Percentiles rank a stretch among this genome's conserved stretches.
Conservation (phyloP, 2,113 vertebrate genomes). For the Myotis lucifugus region DNA sequence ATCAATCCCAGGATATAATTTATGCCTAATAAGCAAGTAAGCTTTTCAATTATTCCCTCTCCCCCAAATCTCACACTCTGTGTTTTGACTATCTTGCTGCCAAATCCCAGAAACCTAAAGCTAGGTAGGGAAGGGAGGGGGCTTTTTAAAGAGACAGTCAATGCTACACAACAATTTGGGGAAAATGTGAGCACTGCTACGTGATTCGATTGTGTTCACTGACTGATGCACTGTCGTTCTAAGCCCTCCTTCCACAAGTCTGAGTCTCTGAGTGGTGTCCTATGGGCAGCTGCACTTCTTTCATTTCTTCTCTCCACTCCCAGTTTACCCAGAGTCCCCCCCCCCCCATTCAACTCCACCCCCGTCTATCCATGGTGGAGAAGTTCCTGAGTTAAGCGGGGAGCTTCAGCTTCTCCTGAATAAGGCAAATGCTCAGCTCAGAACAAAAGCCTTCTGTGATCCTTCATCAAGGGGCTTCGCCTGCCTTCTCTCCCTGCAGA, state of each 20-base stretch:
- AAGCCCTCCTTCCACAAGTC: neutral
- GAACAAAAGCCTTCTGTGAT: neutral
- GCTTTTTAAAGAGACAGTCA: slow-evolving; percentile 25
- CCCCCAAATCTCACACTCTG: slow-evolving; percentile 13
- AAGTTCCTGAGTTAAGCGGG: neutral
- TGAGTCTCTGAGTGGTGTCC: neutral
- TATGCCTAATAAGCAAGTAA: slow-evolving; percentile 71
- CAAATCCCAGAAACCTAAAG: slow-evolving; percentile 34
- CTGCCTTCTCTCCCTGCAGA: neutral
- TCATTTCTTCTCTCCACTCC: neutral
- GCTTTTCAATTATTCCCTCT: slow-evolving; percentile 68
- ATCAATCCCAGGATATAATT: slow-evolving; percentile 62
- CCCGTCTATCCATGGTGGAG: neutral
- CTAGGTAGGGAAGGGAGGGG: neutral
- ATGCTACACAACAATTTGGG: neutral
- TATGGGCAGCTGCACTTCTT: neutral
- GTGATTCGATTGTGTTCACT: neutral
- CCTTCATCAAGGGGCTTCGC: neutral
- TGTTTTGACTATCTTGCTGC: slow-evolving; percentile 38
- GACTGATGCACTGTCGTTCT: neutral
- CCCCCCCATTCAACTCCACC: neutral
- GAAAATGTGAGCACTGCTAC: neutral
- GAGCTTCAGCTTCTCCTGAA: neutral
- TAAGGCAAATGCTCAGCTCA: neutral
- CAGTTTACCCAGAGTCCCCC: neutral